Conservation (phyloP, 2,113 vertebrate genomes). For the Rhegmatorhina hoffmannsi region DNA sequence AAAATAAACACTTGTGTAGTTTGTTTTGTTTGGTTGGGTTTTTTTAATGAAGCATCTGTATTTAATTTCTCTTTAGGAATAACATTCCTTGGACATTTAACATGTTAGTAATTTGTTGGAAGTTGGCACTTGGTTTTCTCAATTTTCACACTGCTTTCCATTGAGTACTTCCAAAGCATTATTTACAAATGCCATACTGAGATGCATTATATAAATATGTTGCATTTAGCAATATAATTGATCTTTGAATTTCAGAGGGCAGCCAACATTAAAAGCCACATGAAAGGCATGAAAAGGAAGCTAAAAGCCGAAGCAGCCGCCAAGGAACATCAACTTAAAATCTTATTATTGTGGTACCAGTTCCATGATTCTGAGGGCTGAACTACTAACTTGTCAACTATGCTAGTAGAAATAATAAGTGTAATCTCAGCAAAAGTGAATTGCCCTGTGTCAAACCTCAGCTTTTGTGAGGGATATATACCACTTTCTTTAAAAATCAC, state of each 20-base stretch:
- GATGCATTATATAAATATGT: neutral
- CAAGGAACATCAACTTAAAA: neutral
- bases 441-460: neutral
- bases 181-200: neutral
- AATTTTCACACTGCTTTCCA: neutral
- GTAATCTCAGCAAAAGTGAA: neutral
- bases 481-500: neutral
- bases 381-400: neutral
- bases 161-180: neutral
- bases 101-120: neutral
- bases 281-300: neutral
- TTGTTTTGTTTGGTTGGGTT: too few relatives aligned
- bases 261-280: neutral
- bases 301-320: neutral
- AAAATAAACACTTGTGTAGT: neutral
- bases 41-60: neutral
- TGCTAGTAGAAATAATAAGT: neutral
- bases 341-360: neutral
- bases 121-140: neutral
- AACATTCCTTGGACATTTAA: neutral
- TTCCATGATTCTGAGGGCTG: neutral
- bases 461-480: neutral
- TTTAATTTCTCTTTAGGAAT: neutral
- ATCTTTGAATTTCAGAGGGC: neutral
- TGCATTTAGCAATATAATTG: neutral